Conservation (phyloP, 2,113 vertebrate genomes). For the Poeciliopsis retropinna region DNA sequence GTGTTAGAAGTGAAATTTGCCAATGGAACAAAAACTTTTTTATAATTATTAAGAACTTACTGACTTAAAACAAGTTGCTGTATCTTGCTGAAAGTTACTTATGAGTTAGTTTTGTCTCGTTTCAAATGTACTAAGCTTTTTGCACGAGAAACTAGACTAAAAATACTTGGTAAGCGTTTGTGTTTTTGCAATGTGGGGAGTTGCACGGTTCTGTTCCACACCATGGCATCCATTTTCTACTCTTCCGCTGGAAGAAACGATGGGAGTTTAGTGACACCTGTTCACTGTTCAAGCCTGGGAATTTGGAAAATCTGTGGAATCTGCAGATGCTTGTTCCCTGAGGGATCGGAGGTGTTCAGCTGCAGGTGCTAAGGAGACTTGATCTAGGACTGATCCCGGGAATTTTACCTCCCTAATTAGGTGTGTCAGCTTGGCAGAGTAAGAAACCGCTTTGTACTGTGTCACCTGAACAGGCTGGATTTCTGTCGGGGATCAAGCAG, state of each 20-base stretch:
- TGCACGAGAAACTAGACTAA: too few relatives aligned
- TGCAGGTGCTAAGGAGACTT: conserved; percentile 61
- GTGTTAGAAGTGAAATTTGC: too few relatives aligned
- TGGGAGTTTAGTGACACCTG: conserved; percentile 42
- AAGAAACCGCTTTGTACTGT: conserved; percentile 71
- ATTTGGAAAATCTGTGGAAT: conserved; percentile 51
- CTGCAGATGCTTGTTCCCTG: conserved; percentile 44
- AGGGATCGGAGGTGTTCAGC: conserved; percentile 51
- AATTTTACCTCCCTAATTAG: conserved; percentile 65
- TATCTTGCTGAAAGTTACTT: too few relatives aligned
- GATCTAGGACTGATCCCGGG: conserved; percentile 70
- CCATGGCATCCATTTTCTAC: conserved; percentile 1
- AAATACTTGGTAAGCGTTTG: too few relatives aligned
- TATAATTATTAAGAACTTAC: too few relatives aligned
- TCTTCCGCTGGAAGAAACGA: conserved; percentile 12
- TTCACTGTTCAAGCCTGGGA: conserved; percentile 46
- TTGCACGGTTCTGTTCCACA: neutral
- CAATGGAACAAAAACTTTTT: too few relatives aligned
- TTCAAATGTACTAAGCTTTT: too few relatives aligned
- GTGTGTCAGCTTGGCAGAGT: conserved; percentile 71
- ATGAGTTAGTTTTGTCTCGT: too few relatives aligned
- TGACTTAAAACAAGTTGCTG: too few relatives aligned
- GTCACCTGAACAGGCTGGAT: conserved; percentile 67
- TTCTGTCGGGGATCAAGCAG: conserved; percentile 71
- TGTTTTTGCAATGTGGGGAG: too few relatives aligned